Evolutionary conservation across 2,888 invertebrate species (phyloP).

Genomic region (Meloe dianella): DNA sequence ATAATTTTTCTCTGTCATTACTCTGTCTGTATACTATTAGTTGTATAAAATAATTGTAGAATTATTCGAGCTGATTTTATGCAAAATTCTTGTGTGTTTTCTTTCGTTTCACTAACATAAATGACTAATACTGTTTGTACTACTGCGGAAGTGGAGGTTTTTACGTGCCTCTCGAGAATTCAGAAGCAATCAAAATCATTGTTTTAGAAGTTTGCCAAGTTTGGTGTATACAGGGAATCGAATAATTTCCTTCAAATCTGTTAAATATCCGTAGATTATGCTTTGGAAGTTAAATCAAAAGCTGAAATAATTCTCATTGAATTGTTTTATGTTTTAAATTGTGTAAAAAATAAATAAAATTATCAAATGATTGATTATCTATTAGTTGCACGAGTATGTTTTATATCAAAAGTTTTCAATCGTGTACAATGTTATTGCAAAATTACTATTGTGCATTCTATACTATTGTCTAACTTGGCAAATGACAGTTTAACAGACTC

Average conservation of each 20-base stretch:
- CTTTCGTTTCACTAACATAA: too few species aligned
- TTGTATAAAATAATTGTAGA: background rate
- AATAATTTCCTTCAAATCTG: constrained; percentile 54
- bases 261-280: constrained; percentile 54
- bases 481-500: constrained; percentile 33
- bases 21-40: background rate
- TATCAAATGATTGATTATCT: background rate
- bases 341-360: background rate
- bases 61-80: too few species aligned
- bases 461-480: constrained; percentile 28
- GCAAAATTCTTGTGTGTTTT: too few species aligned
- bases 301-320: background rate
- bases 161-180: constrained; percentile 48
- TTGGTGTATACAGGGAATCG: constrained; percentile 43
- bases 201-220: constrained; percentile 51
- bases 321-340: background rate
- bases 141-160: constrained; percentile 35
- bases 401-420: background rate
- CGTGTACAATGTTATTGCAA: constrained; percentile 20
- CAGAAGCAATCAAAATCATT: constrained; percentile 54
- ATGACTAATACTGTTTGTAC: background rate
- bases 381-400: background rate
- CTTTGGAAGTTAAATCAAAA: constrained; percentile 30
- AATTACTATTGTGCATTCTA: constrained; percentile 21
- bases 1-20: too few species aligned